Base-by-base conservation (phyloP, 2,113 vertebrate species). In the Amazona guildingii region DNA sequence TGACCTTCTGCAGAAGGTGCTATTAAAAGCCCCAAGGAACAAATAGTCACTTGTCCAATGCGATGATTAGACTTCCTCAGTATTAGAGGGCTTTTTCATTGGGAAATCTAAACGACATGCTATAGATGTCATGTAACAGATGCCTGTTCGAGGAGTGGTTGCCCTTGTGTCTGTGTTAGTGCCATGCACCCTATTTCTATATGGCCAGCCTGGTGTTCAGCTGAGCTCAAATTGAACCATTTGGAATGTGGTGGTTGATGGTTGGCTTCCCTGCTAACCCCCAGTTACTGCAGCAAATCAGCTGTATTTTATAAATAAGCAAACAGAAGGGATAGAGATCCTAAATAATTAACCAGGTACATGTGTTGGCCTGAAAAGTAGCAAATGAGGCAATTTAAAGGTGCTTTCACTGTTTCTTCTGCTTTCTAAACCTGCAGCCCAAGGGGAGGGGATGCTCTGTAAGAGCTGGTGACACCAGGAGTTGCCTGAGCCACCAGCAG, bases 291-390 rank as follows among this genome's bases (percentile, higher is more conserved):
- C 24, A 80, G 55, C 48, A 85, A 92, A 83, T 75, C 46, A 81
- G 24, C 77, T 74, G 4, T 57, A 25, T 94, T 83, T 86, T 95
- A 91, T 88, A 67, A 93, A 86, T 91, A 74, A 76, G 35, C 79
- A 69, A 92, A 83, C 43, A 64, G 49, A 86, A 81, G 31, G 28
- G 37, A 31, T 54, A 37, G 43, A 75, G 78, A 81, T 41, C n/a
- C 43, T 96, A 79, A 85, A 95, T 97, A 86, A 55, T 93, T 95
- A 91, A 91, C 59, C 29, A 70, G 51, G 64, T 86, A 86, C 89
- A 44, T 28, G 37, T 91, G 72, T 95, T 0, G 1, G 41, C 62
- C 48, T 76, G 64, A 91, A 79, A 91, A 92, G 63, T 17, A 89
- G 68, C 73, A 97, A 92, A 90, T 64, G 41, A 89, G n/a, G 48